Evolutionary conservation across 2,113 vertebrate species (phyloP).

Genomic region (Ginglymostoma cirratum): DNA sequence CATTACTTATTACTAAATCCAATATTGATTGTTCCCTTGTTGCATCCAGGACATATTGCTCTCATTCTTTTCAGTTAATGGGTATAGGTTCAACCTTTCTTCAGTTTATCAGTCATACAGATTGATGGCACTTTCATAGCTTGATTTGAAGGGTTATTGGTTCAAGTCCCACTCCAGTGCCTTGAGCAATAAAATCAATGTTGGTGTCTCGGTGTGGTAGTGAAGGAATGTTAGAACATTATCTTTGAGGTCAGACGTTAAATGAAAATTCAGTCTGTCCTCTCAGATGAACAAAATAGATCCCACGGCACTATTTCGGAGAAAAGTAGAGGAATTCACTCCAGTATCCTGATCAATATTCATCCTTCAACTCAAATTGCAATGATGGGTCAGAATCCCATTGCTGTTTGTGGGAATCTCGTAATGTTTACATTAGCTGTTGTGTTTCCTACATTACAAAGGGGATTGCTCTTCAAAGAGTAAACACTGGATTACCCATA

Average conservation of each 20-base stretch:
- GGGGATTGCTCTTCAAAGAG: background rate
- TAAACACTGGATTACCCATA: background rate
- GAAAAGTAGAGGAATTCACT: background rate
- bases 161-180: background rate
- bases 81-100: too few relatives aligned
- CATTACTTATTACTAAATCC: too few relatives aligned
- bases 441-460: background rate
- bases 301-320: background rate
- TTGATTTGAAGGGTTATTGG: background rate
- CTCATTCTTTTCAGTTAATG: too few relatives aligned
- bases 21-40: too few relatives aligned
- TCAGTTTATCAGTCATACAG: too few relatives aligned
- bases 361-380: background rate
- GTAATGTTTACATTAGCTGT: background rate
- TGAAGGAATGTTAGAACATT: too few relatives aligned
- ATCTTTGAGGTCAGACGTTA: background rate
- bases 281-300: background rate
- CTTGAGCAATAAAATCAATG: background rate
- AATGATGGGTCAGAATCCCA: background rate
- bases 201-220: background rate
- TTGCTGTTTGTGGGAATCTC: background rate
- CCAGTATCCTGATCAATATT: background rate
- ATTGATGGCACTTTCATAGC: background rate
- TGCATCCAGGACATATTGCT: too few relatives aligned
- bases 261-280: background rate